A percentile compares a stretch with the other conserved stretches of the same genome.
Evolutionary conservation across 2,888 invertebrate species (phyloP).

Genomic region (Tipula lateralis): DNA sequence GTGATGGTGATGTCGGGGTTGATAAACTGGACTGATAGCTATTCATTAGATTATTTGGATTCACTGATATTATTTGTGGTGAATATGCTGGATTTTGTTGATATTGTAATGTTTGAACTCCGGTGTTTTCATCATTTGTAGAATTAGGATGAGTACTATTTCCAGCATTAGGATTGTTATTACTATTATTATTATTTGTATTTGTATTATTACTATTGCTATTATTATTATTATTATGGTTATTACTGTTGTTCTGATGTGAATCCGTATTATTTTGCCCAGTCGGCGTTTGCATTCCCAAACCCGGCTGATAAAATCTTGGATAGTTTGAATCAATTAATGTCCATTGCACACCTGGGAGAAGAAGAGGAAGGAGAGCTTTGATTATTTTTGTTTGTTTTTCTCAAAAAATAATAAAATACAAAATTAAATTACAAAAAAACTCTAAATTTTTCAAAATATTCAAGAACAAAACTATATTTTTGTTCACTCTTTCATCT

Average conservation of each 20-base stretch:
- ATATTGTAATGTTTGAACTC: slow-evolving; percentile 39
- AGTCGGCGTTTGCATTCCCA: slow-evolving; percentile 39
- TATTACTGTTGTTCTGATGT: slow-evolving; percentile 35
- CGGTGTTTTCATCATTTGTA: slow-evolving; percentile 35
- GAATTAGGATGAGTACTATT: slow-evolving; percentile 34
- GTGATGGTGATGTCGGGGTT: slow-evolving; percentile 55
- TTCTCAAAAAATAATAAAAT: slow-evolving; percentile 25
- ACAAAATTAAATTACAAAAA: slow-evolving; percentile 29
- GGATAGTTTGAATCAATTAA: slow-evolving; percentile 77
- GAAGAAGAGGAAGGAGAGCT: slow-evolving; percentile 53
- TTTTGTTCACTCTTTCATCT: not conserved
- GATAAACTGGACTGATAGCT: slow-evolving; percentile 54
- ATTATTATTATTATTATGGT: slow-evolving; percentile 43
- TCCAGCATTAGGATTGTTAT: slow-evolving; percentile 16
- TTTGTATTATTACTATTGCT: slow-evolving; percentile 38
- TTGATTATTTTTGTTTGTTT: slow-evolving; percentile 29
- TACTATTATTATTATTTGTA: slow-evolving; percentile 26
- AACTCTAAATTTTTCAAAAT: not conserved
- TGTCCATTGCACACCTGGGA: slow-evolving; percentile 81
- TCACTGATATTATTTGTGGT: slow-evolving; percentile 49
- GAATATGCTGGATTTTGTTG: slow-evolving; percentile 42
- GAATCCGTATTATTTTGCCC: slow-evolving; percentile 29
- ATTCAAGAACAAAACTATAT: not conserved
- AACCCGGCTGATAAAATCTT: slow-evolving; percentile 62
- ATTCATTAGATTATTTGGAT: slow-evolving; percentile 52